A percentile compares a stretch with the other conserved stretches of the same genome.
These are phyloP conservation scores for Tetranychus cinnabarinus DNA, from an alignment of 1,140 invertebrate species.

Conservation along the genomic window DNA sequence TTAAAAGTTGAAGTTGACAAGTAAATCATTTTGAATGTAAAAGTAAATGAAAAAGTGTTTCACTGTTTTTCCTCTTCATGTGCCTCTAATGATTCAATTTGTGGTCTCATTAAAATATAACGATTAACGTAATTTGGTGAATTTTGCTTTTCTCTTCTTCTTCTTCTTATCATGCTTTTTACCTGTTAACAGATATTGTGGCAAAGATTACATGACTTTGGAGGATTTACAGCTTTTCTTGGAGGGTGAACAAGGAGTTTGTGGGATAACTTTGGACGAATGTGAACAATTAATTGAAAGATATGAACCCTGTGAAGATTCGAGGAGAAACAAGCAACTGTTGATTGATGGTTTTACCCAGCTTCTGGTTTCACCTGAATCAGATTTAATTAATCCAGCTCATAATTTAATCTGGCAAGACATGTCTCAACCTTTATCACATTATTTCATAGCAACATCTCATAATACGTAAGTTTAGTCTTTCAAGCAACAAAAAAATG, in stretches of 20 bases:
- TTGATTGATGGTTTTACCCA: conserved; percentile 36
- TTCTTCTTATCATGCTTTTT: conserved; percentile 7
- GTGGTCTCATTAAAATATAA: no score
- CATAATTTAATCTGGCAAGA: conserved; percentile 23
- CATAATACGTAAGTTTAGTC: conserved; percentile 24
- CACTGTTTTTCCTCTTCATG: no score
- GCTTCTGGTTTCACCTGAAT: conserved; percentile 31
- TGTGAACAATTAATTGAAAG: conserved; percentile 30
- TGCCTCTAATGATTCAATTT: no score
- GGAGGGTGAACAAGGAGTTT: conserved; percentile 38
- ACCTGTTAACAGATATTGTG: conserved; percentile 29
- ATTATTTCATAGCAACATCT: conserved; percentile 31
- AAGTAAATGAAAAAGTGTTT: no score
- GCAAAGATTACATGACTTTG: conserved; percentile 33
- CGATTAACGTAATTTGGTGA: no score
- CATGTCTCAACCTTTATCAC: conserved; percentile 27
- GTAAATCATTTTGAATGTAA: no score
- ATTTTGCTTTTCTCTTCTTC: not conserved
- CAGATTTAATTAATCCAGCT: conserved; percentile 31
- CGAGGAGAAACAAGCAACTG: conserved; percentile 27
- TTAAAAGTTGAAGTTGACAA: no score
- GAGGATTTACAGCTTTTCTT: conserved; percentile 36
- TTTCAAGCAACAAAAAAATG: not conserved
- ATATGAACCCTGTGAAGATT: conserved; percentile 33
- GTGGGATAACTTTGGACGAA: conserved; percentile 25